Evolutionary conservation across 2,113 vertebrate genomes (phyloP), one percentile per base, ranked within the genome.

Genomic region (Limnothrissa miodon): DNA sequence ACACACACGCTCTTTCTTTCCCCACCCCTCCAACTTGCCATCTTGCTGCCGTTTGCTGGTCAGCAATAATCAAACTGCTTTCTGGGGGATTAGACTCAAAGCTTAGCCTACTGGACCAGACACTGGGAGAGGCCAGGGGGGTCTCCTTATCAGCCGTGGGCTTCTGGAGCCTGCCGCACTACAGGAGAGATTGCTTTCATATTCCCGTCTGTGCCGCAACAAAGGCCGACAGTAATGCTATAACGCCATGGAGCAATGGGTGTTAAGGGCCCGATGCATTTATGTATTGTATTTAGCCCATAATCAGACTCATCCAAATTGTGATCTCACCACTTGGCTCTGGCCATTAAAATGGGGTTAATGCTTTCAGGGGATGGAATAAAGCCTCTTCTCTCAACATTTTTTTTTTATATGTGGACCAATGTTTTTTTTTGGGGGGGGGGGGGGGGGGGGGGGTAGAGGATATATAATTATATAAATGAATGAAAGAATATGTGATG

Each of bases 1-100:
- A 93, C 85, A 90, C 92, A 94, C 95, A 25, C 59, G 78, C 17
- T 42, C 44, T 42, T 42, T 42, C 53, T 21, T 59, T 81, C 83
- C 86, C 83, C 87, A 85, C 87, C 86, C 79, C 81, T 84, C 85
- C 89, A 88, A 90, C 90, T 90, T 89, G 87, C 89, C 85, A 92
- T 92, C 91, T 88, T 91, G 88, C 96, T 97, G 95, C 95, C 95
- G 95, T 97, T 98, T 99, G 97, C 96, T 98, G 97, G 98, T 99
- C 97, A 99, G 98, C 97, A 99, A 98, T 99, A 98, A 99, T 98
- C 97, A 96, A 98, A 99, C 94, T 96, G 98, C 97, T 99, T 99
- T 98, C 97, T 97, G 95, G 96, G 96, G 97, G 97, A 99, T 99
- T 99, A 99, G 97, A 94, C 96, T 95, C 95, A 95, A 96, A 97